phyloP scores from a whole-genome alignment of 2,888 invertebrate species.

The Polydrusus tereticollis region DNA sequence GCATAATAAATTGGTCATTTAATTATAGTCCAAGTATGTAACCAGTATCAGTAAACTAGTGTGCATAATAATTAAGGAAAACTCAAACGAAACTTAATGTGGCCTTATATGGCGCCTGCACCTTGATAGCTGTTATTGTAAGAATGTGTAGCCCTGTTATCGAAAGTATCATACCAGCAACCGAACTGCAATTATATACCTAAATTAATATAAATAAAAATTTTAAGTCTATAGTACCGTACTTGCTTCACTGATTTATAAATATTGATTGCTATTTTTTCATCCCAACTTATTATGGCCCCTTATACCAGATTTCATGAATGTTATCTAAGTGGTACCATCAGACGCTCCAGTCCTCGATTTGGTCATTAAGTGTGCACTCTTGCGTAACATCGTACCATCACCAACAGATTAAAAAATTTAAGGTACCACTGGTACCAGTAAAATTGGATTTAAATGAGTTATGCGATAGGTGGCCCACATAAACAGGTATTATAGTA shows the following conservation, averaged over 20 bases:
- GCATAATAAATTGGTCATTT: too few species aligned
- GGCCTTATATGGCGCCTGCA: too few species aligned
- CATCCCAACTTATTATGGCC: neutral
- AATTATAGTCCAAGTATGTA: too few species aligned
- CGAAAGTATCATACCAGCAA: too few species aligned
- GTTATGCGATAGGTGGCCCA: slow-evolving; percentile 48
- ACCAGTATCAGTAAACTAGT: too few species aligned
- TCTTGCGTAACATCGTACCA: slow-evolving; percentile 40
- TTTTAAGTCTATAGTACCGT: too few species aligned
- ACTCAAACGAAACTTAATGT: too few species aligned
- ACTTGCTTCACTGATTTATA: neutral
- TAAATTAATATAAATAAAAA: too few species aligned
- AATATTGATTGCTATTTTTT: neutral
- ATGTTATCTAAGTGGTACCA: slow-evolving; percentile 14
- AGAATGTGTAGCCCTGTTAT: too few species aligned
- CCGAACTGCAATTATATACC: too few species aligned
- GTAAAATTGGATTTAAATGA: slow-evolving; percentile 46
- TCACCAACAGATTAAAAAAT: slow-evolving; percentile 38
- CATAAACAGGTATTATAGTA: slow-evolving; percentile 41
- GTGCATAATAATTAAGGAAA: too few species aligned
- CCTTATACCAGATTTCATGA: neutral
- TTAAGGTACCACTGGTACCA: slow-evolving; percentile 25
- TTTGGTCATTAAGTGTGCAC: slow-evolving; percentile 34
- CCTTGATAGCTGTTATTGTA: too few species aligned
- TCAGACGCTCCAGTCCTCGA: slow-evolving; percentile 17